These are phyloP conservation scores for Lycodopsis pacificus DNA, from an alignment of 2,797 vertebrate species.

Conservation along the genomic window DNA sequence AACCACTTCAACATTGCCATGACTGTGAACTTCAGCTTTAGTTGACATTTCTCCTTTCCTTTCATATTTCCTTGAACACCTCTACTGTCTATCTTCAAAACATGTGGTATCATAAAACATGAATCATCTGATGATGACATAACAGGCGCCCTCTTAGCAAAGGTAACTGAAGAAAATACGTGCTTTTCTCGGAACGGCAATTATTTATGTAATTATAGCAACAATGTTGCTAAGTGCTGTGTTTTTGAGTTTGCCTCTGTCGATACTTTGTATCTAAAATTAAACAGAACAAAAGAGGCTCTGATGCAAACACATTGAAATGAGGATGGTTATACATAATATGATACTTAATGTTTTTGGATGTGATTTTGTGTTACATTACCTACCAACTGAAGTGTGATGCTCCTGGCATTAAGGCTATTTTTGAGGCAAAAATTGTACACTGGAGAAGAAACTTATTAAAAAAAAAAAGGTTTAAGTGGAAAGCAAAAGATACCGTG, in stretches of 20 bases:
- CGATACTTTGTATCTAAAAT: slow-evolving; percentile 30
- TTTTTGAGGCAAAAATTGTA: neutral
- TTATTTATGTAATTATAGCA: slow-evolving; percentile 36
- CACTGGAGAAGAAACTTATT: neutral
- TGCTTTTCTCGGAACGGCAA: slow-evolving; percentile 21
- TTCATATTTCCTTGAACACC: neutral
- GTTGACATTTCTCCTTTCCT: slow-evolving; percentile 19
- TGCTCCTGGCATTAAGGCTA: slow-evolving; percentile 4
- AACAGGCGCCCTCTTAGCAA: slow-evolving; percentile 22
- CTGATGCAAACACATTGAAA: slow-evolving; percentile 16
- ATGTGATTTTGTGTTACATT: slow-evolving; percentile 21
- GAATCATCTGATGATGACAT: slow-evolving; percentile 29
- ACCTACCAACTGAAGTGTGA: neutral
- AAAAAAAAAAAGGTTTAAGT: neutral
- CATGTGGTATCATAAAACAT: slow-evolving; percentile 22
- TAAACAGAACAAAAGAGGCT: slow-evolving; percentile 13
- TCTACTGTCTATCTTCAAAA: slow-evolving; percentile 15
- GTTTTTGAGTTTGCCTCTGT: slow-evolving; percentile 22
- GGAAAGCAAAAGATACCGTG: neutral
- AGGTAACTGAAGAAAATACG: slow-evolving; percentile 14
- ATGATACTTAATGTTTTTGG: slow-evolving; percentile 17
- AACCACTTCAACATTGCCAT: neutral
- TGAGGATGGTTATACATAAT: slow-evolving; percentile 27
- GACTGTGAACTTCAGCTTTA: neutral
- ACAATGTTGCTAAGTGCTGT: slow-evolving; percentile 30